Evolutionary conservation across 2,113 vertebrate species (phyloP).

Genomic region (Morone saxatilis): DNA sequence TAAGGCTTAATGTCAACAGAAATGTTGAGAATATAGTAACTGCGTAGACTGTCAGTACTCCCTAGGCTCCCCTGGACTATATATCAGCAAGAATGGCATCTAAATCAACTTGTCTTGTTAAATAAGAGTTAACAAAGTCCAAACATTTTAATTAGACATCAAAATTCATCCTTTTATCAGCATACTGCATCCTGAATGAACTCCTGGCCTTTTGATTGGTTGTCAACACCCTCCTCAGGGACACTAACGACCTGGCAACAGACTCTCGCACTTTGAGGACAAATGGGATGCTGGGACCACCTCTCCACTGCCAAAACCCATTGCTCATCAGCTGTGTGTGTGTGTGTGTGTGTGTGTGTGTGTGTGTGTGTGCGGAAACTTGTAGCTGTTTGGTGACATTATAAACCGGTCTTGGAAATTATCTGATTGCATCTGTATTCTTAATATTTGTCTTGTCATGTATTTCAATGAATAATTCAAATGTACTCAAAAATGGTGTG

Average conservation of each 20-base stretch:
- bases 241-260: constrained; percentile 35
- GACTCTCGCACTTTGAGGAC: constrained; percentile 33
- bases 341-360: constrained; percentile 8
- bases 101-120: constrained; percentile 33
- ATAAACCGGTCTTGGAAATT: background rate
- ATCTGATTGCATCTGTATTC: constrained; percentile 19
- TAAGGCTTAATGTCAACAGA: background rate
- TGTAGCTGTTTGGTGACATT: constrained; percentile 10
- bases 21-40: background rate
- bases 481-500: constrained; percentile 20
- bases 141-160: constrained; percentile 35
- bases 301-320: constrained; percentile 28
- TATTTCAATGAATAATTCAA: constrained; percentile 30
- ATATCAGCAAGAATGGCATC: constrained; percentile 8
- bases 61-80: background rate
- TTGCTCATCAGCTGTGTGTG: constrained; percentile 32
- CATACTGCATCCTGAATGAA: constrained; percentile 52
- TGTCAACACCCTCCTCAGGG: constrained; percentile 62
- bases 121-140: constrained; percentile 19
- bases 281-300: constrained; percentile 34
- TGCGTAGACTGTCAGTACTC: background rate
- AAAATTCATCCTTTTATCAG: constrained; percentile 33
- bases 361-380: background rate
- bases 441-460: background rate
- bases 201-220: constrained; percentile 65